phyloP scores from a whole-genome alignment of 35 echinoderm and acorn worm species.

The Chiridota heheva region DNA sequence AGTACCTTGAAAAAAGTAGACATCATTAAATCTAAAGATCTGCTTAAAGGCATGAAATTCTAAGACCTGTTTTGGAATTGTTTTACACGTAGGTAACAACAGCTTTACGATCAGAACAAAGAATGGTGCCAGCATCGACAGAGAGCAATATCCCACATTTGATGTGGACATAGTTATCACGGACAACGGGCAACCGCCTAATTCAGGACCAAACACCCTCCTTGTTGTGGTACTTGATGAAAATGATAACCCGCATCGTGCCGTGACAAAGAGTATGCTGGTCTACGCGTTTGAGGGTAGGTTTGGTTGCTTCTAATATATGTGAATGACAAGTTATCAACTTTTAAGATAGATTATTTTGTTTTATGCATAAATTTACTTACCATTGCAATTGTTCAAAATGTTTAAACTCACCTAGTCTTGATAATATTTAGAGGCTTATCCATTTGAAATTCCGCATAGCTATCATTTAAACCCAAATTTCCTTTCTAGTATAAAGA shows the following conservation, averaged over 20 bases:
- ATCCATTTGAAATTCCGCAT: no score
- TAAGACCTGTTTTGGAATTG: no score
- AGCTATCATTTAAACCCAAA: no score
- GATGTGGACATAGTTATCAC: slow-evolving; percentile 60
- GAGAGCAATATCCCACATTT: slow-evolving; percentile 57
- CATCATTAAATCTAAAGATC: no score
- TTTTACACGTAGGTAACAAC: slow-evolving; percentile 41
- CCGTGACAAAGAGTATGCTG: slow-evolving; percentile 66
- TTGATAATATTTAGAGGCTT: not conserved
- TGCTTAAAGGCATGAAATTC: no score
- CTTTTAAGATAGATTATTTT: not conserved
- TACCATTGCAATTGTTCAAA: not conserved
- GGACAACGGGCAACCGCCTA: not conserved
- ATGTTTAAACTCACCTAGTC: not conserved
- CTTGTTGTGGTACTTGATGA: slow-evolving; percentile 56
- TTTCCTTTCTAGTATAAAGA: no score
- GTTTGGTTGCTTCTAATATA: not conserved
- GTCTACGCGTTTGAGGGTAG: slow-evolving; percentile 97
- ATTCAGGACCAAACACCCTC: slow-evolving; percentile 39
- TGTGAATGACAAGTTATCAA: not conserved
- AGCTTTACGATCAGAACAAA: slow-evolving; percentile 15
- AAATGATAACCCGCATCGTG: slow-evolving; percentile 80
- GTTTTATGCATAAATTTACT: not conserved
- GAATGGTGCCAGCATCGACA: slow-evolving; percentile 39
- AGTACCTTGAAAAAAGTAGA: no score